These are phyloP conservation scores for Notolabrus celidotus DNA, from an alignment of 2,797 vertebrate genomes.

Conservation along the genomic window DNA sequence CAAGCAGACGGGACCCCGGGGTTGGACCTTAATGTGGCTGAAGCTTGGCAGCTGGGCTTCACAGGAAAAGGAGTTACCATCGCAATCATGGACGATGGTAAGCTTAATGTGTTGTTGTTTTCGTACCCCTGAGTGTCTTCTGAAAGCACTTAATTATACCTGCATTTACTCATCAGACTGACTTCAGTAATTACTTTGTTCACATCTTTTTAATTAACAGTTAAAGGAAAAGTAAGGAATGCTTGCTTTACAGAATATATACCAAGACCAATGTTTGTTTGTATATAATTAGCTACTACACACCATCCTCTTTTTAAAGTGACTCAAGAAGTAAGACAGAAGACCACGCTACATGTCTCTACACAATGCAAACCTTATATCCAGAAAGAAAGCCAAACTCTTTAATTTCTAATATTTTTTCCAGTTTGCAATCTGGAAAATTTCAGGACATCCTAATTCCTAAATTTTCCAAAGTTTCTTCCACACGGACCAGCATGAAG, in stretches of 20 bases:
- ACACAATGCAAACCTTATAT: no score
- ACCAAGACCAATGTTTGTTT: no score
- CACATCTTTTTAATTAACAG: constrained; percentile 13
- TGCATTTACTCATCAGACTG: neutral
- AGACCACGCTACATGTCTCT: no score
- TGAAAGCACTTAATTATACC: constrained; percentile 28
- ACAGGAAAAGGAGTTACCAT: constrained; percentile 98
- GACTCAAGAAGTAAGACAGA: no score
- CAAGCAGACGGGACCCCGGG: constrained; percentile 99
- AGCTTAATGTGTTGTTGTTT: constrained; percentile 62
- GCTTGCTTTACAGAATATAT: neutral
- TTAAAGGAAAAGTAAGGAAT: neutral
- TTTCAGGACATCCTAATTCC: no score
- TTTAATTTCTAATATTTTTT: no score
- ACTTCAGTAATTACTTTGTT: constrained; percentile 12
- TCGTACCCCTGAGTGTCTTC: neutral
- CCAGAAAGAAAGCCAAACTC: no score
- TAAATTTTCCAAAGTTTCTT: no score
- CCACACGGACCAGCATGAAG: no score
- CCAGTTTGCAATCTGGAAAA: no score
- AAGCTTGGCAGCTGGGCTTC: constrained; percentile 98
- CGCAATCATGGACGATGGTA: constrained; percentile 99
- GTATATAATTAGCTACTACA: no score
- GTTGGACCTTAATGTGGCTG: constrained; percentile 98
- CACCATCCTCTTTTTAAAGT: no score